Percentiles rank a stretch among this genome's conserved stretches.
phyloP scores from a whole-genome alignment of 2,888 invertebrate genomes.

The Eucera pruinosa region DNA sequence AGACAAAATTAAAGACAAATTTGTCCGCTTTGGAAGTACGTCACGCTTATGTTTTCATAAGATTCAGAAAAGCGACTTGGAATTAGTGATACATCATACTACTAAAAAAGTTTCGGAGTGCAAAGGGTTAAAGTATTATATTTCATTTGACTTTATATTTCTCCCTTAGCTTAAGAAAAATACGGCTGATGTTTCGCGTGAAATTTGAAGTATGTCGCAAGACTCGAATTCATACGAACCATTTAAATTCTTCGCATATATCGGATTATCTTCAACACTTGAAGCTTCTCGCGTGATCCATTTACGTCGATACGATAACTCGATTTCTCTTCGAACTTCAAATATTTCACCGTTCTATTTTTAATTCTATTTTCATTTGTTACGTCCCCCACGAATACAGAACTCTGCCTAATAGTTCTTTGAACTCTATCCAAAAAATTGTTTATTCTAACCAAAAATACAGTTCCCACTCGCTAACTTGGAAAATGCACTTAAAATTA shows the following conservation, averaged over 20 bases:
- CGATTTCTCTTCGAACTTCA: background rate
- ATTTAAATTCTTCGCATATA: slow-evolving; percentile 11
- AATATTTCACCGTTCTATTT: slow-evolving; percentile 16
- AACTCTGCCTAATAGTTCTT: background rate
- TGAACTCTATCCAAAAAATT: background rate
- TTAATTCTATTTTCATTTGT: background rate
- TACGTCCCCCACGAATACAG: background rate
- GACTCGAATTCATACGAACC: background rate
- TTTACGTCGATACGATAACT: no score
- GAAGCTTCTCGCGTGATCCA: background rate
- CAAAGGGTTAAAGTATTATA: no score
- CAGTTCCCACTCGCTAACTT: background rate
- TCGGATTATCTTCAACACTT: background rate
- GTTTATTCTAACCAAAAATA: slow-evolving; percentile 2
- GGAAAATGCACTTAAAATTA: no score
- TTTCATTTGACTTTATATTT: background rate
- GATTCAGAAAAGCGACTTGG: no score
- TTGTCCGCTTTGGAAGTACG: no score
- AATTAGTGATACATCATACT: no score
- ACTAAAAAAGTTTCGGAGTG: no score
- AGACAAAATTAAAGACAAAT: no score
- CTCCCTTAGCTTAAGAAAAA: background rate
- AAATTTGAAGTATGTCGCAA: background rate
- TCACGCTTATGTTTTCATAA: no score
- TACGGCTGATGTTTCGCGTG: background rate